Evolutionary conservation across 2,113 vertebrate genomes (phyloP).

Genomic region (Lophotis ruficrista): DNA sequence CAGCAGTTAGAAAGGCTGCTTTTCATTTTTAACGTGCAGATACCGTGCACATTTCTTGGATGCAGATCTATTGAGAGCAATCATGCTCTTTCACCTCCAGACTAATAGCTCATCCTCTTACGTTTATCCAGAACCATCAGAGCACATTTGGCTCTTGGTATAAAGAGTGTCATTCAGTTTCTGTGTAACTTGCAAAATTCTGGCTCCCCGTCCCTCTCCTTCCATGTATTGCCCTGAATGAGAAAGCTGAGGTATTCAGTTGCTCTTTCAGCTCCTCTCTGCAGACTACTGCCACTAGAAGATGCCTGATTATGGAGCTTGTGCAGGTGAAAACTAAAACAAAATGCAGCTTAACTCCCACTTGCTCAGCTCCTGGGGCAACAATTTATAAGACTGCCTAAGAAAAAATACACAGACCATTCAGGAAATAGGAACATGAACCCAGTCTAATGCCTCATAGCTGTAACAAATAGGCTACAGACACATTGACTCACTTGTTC

Average conservation of each 20-base stretch:
- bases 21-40: neutral
- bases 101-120: neutral
- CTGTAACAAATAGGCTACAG: neutral
- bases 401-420: neutral
- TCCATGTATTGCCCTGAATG: neutral
- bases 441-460: neutral
- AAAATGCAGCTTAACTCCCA: neutral
- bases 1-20: neutral
- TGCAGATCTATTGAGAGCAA: neutral
- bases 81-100: neutral
- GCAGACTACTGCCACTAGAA: neutral
- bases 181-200: neutral
- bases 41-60: neutral
- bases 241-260: neutral
- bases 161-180: neutral
- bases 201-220: fast-evolving
- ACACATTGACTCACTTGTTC: neutral
- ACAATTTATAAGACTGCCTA: neutral
- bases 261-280: neutral
- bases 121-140: neutral
- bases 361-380: neutral
- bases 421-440: neutral
- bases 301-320: neutral
- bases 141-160: neutral
- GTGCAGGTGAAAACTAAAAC: neutral